These are phyloP conservation scores for Otolemur crassicaudatus DNA, from an alignment of 2,797 vertebrate genomes.

Conservation along the genomic window DNA sequence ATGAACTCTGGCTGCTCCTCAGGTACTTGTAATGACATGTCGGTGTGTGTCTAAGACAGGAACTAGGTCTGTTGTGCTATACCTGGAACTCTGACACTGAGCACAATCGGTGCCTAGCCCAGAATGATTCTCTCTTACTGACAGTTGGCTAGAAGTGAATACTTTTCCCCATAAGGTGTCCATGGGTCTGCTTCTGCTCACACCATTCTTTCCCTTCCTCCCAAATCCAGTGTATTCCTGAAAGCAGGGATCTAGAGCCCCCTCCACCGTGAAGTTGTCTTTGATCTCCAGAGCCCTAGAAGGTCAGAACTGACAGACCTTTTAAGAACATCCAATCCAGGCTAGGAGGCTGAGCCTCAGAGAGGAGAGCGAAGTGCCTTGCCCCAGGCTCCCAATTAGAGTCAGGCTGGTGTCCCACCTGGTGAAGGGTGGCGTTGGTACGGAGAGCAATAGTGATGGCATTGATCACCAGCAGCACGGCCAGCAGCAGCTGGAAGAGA, in stretches of 20 bases:
- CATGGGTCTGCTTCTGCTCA: background rate
- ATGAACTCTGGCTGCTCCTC: background rate
- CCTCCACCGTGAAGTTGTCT: background rate
- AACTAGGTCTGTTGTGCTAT: background rate
- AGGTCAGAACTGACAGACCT: background rate
- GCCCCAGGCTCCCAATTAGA: background rate
- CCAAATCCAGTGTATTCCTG: background rate
- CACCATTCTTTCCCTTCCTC: background rate
- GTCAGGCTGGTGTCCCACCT: constrained; percentile 58
- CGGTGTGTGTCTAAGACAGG: background rate
- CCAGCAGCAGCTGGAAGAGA: constrained; percentile 66
- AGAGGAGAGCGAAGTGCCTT: background rate
- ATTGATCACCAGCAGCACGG: constrained; percentile 34
- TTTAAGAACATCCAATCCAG: background rate
- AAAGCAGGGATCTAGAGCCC: background rate
- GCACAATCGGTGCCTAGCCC: background rate
- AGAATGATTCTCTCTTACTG: background rate
- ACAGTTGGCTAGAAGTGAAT: background rate
- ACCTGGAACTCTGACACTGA: background rate
- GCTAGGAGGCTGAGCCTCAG: background rate
- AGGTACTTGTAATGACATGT: background rate
- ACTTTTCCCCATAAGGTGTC: background rate
- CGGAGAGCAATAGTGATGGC: constrained; percentile 73
- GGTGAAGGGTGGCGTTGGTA: constrained; percentile 58
- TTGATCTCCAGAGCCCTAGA: background rate